Evolutionary conservation across 2,888 invertebrate species (phyloP), one percentile per base, ranked within the genome.

Genomic region (Chaitophorus viminalis): DNA sequence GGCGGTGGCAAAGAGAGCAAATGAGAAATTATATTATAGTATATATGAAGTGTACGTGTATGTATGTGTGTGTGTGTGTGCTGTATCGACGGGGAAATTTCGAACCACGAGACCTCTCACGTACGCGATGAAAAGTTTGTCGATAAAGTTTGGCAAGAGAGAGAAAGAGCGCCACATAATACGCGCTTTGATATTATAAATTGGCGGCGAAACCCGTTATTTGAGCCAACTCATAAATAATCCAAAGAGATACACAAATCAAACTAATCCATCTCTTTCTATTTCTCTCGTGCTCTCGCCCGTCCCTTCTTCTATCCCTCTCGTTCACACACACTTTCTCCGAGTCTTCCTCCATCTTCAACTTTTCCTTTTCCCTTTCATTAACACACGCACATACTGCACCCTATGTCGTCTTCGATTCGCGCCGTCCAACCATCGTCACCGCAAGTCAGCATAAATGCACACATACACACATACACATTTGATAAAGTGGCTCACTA

Each of bases 221-320:
- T 74, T 60, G 79, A 79, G 86, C 86, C 86, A 87, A 87, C 86
- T 79, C 86, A 87, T 87, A 87, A 87, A 87, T 87, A 87, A 87
- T 79, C 79, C 74, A 79, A 87, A 87, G 54, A 87, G 86, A 87
- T 87, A 72, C 86, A 87, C 86, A 87, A 87, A 87, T 87, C 86
- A 87, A 79, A 87, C 74, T 79, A 46, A 60, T 60, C 72, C 52
- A 33, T 68, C 70, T 52, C 70, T 68, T 68, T 46, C 46, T 46
- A 46, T 68, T 6, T 31, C 33, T 68, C n/a, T 60, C n/a, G 9
- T 17, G 11, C 29, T 17, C 75, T 29, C n/a, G 6, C 25, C 21
- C 77, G 29, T n/a, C 33, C 29, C 6, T 72, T 31, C 8, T 54
- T 21, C 31, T 74, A 33, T 33, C 39, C 52, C 11, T 29, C 11